Base-by-base conservation (phyloP, 2,797 vertebrate species). In the Oreochromis grahami region DNA sequence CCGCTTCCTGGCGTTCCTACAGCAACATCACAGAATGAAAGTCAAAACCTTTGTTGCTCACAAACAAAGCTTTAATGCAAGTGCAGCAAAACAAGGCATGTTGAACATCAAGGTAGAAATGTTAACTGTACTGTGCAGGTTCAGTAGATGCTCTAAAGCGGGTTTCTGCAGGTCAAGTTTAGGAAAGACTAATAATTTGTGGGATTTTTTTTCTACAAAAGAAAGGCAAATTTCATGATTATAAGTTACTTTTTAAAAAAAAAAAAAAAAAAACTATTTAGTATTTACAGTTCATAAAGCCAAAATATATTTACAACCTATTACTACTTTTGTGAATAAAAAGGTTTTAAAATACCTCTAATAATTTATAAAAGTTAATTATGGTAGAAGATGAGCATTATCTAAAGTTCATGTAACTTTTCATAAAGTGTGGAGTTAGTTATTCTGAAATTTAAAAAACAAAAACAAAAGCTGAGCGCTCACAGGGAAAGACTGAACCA, bases 1-100 rank as follows among this genome's bases (percentile, higher is more conserved):
- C 98, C 93, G 98, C 98, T 96, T 99, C 98, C 96, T 99, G 98
- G 91, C 98, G 98, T 97, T 99, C 98, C 98, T 99, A 97, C 90
- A 96, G 96, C 88, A 82, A 98, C 97, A 98, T 96, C 96, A 98
- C 93, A 98, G 83, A 96, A 94, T 98, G 98, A 97, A 97, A 96
- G 92, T 84, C 92, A 95, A 96, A 77, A 92, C 81, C 72, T 60
- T 32, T 55, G 52, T 53, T 24, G 24, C 24, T 6, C 2, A 78
- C 58, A 87, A 4, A 48, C 15, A 83, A 26, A 26, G 53, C 48
- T 48, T 58, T 83, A 14, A 84, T 15, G 80, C 36, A 36, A 26
- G 10, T 6, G n/a, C 38, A 29, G 29, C 29, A 29, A 29, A 5
- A 29, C 29, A 29, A 29, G 29, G 29, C 29, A 29, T 2, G 3